Percentiles rank a stretch among this genome's conserved stretches.
Evolutionary conservation across 1,140 invertebrate genomes (phyloP).

Genomic region (Trypoxylus dichotomus): DNA sequence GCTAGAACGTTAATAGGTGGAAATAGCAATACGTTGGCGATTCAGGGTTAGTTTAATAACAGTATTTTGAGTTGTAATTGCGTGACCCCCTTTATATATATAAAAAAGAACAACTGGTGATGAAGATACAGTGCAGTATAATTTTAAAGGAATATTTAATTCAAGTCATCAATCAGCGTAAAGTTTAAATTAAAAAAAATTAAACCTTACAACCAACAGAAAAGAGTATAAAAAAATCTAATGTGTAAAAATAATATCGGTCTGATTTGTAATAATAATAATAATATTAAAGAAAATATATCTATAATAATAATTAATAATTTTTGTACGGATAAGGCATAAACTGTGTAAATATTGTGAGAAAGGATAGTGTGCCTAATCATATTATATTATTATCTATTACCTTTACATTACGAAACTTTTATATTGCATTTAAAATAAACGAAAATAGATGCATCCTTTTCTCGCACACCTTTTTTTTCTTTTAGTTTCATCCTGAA

Average conservation of each 20-base stretch:
- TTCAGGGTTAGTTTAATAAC: too few species aligned
- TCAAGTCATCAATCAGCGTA: too few species aligned
- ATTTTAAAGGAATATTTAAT: too few species aligned
- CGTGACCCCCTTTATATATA: too few species aligned
- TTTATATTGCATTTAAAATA: slow-evolving; percentile 27
- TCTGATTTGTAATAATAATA: slow-evolving; percentile 25
- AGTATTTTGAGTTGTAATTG: too few species aligned
- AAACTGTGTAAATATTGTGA: slow-evolving; percentile 20
- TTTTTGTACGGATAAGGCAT: slow-evolving; percentile 33
- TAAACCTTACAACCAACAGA: neutral
- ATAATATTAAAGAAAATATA: slow-evolving; percentile 19
- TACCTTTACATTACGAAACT: neutral
- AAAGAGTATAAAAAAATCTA: neutral
- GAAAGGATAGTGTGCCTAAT: slow-evolving; percentile 29
- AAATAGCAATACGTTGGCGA: too few species aligned
- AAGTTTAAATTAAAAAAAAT: neutral
- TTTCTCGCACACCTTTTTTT: slow-evolving; percentile 1
- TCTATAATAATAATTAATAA: slow-evolving; percentile 31
- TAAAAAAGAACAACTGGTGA: too few species aligned
- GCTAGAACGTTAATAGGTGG: too few species aligned
- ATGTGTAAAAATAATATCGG: neutral
- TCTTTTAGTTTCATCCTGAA: neutral
- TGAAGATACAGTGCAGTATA: too few species aligned
- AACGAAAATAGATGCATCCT: neutral
- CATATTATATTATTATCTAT: slow-evolving; percentile 23